Evolutionary conservation across 2,113 vertebrate species (phyloP).

Genomic region (Delphinapterus leucas): DNA sequence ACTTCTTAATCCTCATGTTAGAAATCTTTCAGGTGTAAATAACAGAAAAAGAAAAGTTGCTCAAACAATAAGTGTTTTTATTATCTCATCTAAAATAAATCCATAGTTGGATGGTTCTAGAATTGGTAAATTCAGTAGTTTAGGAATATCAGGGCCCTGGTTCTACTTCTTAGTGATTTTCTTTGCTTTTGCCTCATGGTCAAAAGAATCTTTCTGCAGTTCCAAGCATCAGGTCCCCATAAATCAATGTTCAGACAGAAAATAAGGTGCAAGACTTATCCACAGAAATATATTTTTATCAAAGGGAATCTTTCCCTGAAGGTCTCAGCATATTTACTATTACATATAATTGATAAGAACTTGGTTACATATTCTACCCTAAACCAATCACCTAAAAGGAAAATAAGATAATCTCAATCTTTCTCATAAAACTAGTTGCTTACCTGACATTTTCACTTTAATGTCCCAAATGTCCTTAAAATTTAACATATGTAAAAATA

Average conservation of each 20-base stretch:
- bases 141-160: background rate
- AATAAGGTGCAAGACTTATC: background rate
- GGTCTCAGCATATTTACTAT: background rate
- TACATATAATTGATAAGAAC: background rate
- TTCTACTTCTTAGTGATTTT: background rate
- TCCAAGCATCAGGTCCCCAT: background rate
- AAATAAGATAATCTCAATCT: background rate
- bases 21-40: background rate
- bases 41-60: background rate
- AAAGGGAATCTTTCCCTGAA: background rate
- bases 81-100: background rate
- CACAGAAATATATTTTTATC: background rate
- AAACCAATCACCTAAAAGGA: background rate
- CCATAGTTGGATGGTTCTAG: background rate
- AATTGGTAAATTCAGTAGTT: background rate
- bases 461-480: background rate
- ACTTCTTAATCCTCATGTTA: background rate
- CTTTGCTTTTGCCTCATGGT: background rate
- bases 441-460: background rate
- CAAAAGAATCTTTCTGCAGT: background rate
- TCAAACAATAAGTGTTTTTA: background rate
- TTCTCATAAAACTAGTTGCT: background rate
- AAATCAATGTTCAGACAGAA: background rate
- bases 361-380: background rate
- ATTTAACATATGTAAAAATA: background rate